A percentile compares a stretch with the other conserved stretches of the same genome.
Evolutionary conservation across 2,888 invertebrate species (phyloP).

Genomic region (Plebejus argus): DNA sequence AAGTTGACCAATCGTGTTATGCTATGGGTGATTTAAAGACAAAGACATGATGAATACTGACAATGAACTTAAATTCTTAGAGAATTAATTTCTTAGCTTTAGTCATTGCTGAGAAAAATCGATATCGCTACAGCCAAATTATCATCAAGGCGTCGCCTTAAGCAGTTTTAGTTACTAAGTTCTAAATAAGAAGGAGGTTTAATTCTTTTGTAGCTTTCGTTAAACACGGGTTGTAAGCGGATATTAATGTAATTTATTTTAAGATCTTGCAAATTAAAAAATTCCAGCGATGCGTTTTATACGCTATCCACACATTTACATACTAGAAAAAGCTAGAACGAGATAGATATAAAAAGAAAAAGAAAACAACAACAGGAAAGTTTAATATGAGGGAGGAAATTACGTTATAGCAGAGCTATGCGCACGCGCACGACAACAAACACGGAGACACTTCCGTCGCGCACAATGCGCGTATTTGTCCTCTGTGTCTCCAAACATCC

Average conservation of each 20-base stretch:
- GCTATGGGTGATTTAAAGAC: too few species aligned
- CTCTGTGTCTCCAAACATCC: constrained; percentile 16
- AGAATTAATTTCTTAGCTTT: too few species aligned
- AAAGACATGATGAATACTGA: too few species aligned
- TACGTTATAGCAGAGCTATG: constrained; percentile 50
- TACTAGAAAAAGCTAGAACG: background rate
- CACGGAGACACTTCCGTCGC: constrained; percentile 48
- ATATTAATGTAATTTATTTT: constrained; percentile 18
- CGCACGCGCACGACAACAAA: constrained; percentile 50
- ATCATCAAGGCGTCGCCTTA: too few species aligned
- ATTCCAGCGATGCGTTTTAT: background rate
- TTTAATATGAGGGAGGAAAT: constrained; percentile 49
- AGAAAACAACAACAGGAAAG: background rate
- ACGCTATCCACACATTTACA: background rate
- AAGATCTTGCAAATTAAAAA: background rate
- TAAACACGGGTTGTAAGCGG: background rate
- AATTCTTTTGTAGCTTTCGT: background rate
- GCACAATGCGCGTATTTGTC: constrained; percentile 38
- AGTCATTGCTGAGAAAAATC: too few species aligned
- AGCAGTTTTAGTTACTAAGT: background rate
- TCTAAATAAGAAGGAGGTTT: background rate
- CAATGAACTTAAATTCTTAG: too few species aligned
- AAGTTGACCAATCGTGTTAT: too few species aligned
- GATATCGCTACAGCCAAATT: too few species aligned
- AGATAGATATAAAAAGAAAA: background rate